Evolutionary conservation across 2,113 vertebrate species (phyloP), one percentile per base, ranked within the genome.

Genomic region (Lepus europaeus): DNA sequence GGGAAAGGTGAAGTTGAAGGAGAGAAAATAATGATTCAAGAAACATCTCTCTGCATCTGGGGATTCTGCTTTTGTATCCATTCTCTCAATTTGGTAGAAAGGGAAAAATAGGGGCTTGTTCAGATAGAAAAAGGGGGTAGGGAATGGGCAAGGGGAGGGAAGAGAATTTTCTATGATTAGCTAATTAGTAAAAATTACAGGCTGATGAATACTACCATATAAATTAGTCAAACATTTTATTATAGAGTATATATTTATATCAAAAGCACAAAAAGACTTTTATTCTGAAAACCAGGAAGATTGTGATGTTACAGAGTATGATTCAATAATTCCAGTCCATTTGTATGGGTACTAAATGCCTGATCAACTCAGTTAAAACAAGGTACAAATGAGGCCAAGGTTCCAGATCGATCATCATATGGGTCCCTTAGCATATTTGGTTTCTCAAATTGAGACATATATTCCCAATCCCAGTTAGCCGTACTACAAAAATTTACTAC

Each of bases 211-310:
- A 89, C 64, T 94, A 93, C 64, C 31, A 76, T 89, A 94, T 97
- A 97, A 93, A 95, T 94, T 96, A 96, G 85, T 85, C 90, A 94
- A 95, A 95, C 33, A 80, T 82, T 96, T 97, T 97, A 97, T 97
- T 97, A 96, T 88, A 96, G 88, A 94, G 89, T 83, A 96, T 87
- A 72, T 94, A 81, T 96, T 95, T 94, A 89, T 97, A 96, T 96
- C 84, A 97, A 96, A 96, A 97, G 68, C 95, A 97, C 89, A 91
- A 73, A 86, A 84, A 91, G 80, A 92, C 16, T 85, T 95, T 97
- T 92, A 96, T 92, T 96, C 78, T 95, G 85, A 91, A 93, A 97
- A 96, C 77, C 76, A 90, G 70, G 87, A 90, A 94, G 86, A 96
- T 59, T 76, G 63, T 92, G 89, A 91, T 87, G 61, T 93, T 89